Percentiles rank a stretch among this genome's conserved stretches.
Conservation (phyloP, 2,888 invertebrate genomes). For the Phengaris alcon region DNA sequence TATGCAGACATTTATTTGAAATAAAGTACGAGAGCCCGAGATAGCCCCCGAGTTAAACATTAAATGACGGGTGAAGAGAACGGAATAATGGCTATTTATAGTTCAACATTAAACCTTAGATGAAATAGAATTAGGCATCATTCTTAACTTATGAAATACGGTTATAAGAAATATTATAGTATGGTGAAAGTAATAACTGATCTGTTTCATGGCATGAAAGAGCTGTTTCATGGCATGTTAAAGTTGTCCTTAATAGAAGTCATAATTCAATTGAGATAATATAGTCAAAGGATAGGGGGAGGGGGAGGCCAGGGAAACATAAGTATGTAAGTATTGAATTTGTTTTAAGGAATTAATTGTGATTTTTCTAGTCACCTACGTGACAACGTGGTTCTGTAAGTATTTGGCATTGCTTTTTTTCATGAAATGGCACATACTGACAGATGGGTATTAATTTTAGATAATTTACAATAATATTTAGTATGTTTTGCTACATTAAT, state of each 20-base stretch:
- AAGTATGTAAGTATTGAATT: slow-evolving; percentile 33
- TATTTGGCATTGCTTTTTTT: slow-evolving; percentile 21
- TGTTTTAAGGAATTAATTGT: slow-evolving; percentile 40
- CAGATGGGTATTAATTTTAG: slow-evolving; percentile 41
- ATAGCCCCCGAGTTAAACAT: too few species aligned
- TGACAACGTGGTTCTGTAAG: slow-evolving; percentile 16
- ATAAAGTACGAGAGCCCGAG: too few species aligned
- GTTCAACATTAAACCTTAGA: too few species aligned
- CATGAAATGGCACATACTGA: slow-evolving; percentile 33
- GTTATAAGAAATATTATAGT: too few species aligned
- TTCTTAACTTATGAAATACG: too few species aligned
- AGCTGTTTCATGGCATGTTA: not conserved
- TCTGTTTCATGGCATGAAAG: not conserved
- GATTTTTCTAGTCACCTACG: slow-evolving; percentile 52
- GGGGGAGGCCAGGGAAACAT: slow-evolving; percentile 1
- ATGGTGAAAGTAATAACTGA: too few species aligned
- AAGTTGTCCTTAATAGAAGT: not conserved
- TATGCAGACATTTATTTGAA: too few species aligned
- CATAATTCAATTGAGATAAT: not conserved
- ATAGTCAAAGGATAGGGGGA: not conserved
- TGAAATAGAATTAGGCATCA: too few species aligned
- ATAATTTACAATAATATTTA: slow-evolving; percentile 44
- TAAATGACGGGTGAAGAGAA: too few species aligned
- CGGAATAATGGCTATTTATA: too few species aligned
- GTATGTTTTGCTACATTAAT: slow-evolving; percentile 45